phyloP scores from a whole-genome alignment of 2,888 invertebrate genomes.

The Nasonovia ribisnigri region DNA sequence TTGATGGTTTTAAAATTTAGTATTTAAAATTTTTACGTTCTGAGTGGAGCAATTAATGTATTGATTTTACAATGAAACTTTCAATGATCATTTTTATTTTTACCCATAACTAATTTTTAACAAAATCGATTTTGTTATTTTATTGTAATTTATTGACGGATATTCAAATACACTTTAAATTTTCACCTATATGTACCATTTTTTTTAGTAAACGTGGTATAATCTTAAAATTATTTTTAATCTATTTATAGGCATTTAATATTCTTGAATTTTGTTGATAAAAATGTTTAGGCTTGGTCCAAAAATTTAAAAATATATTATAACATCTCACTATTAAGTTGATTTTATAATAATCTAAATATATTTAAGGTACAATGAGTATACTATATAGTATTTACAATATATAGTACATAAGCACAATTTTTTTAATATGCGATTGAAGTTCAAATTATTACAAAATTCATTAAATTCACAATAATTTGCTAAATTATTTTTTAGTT shows the following conservation, averaged over 20 bases:
- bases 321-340: neutral
- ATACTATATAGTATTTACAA: too few relatives aligned
- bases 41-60: neutral
- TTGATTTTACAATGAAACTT: neutral
- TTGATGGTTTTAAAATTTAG: neutral
- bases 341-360: neutral
- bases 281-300: neutral
- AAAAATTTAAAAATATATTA: neutral
- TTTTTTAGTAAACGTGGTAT: neutral
- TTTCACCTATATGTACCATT: neutral
- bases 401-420: neutral
- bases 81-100: neutral
- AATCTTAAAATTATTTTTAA: neutral
- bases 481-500: too few relatives aligned
- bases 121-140: neutral
- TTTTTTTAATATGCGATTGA: neutral
- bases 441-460: neutral
- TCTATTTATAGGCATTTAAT: neutral
- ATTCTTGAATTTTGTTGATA: neutral
- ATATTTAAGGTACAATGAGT: neutral
- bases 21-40: too few relatives aligned
- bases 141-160: neutral
- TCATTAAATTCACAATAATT: too few relatives aligned
- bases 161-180: neutral
- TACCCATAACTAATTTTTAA: neutral